Conservation (phyloP, 2,888 invertebrate species). For the Platerodrilus igneus region DNA sequence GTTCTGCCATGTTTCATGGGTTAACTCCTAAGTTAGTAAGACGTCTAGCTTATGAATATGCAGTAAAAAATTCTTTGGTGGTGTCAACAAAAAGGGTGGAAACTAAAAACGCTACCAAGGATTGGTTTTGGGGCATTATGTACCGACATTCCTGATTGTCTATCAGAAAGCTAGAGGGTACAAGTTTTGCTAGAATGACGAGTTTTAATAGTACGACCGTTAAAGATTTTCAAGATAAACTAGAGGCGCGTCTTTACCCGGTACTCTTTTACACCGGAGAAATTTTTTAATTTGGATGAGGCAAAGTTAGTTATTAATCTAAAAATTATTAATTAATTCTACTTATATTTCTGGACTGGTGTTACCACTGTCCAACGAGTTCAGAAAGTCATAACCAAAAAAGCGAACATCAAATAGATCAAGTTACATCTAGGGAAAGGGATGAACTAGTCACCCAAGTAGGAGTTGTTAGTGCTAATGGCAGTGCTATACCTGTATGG, state of each 20-base stretch:
- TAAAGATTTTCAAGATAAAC: constrained; percentile 9
- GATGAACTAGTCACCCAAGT: constrained; percentile 22
- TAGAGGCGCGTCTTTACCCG: neutral
- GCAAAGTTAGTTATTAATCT: neutral
- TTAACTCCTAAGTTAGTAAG: constrained; percentile 4
- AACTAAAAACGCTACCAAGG: constrained; percentile 1
- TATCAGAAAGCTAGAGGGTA: constrained; percentile 13
- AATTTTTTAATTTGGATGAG: constrained; percentile 6
- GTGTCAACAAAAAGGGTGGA: constrained; percentile 12
- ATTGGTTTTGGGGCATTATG: constrained; percentile 14
- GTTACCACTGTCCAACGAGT: constrained; percentile 19
- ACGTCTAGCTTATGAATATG: constrained; percentile 11
- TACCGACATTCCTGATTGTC: constrained; percentile 7
- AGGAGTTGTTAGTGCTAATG: constrained; percentile 15
- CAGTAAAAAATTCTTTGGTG: constrained; percentile 3
- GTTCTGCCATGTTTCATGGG: constrained; percentile 7
- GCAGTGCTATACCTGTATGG: no score
- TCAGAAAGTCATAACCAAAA: constrained; percentile 28
- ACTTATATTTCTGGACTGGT: no score
- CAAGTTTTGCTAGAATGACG: constrained; percentile 13
- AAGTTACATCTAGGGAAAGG: constrained; percentile 20
- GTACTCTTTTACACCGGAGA: neutral
- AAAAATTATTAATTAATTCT: no score
- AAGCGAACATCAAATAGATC: constrained; percentile 28
- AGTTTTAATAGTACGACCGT: constrained; percentile 7